Percentiles rank a stretch among this genome's conserved stretches.
These are phyloP conservation scores for Apotomis turbidana DNA, from an alignment of 2,888 invertebrate genomes.

Conservation along the genomic window DNA sequence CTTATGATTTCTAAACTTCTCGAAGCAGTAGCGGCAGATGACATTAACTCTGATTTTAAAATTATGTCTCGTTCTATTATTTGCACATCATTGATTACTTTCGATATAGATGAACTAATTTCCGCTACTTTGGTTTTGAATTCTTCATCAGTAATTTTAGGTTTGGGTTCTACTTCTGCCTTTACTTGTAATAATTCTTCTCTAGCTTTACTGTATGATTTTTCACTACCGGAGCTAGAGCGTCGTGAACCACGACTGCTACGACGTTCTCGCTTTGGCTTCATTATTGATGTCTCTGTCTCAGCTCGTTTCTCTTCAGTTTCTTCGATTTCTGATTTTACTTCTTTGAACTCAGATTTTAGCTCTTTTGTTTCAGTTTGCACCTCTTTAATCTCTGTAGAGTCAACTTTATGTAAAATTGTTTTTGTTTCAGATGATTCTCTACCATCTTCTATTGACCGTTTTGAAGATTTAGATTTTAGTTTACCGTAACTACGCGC, in stretches of 20 bases:
- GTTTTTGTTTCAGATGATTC: conserved; percentile 67
- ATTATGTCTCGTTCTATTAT: conserved; percentile 86
- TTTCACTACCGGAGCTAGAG: conserved; percentile 79
- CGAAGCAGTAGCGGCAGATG: conserved; percentile 86
- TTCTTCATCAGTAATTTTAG: conserved; percentile 55
- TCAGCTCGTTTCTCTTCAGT: conserved; percentile 47
- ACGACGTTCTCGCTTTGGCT: conserved; percentile 66
- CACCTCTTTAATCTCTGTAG: conserved; percentile 7
- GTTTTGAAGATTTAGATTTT: conserved; percentile 67
- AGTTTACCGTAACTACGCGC: conserved; percentile 84
- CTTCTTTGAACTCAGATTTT: conserved; percentile 8
- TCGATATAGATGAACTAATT: conserved; percentile 66
- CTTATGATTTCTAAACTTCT: conserved; percentile 86
- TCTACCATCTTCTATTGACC: conserved; percentile 63
- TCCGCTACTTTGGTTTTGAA: conserved; percentile 58
- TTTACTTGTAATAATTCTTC: conserved; percentile 63
- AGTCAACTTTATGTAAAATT: conserved; percentile 65
- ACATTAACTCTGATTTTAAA: conserved; percentile 86
- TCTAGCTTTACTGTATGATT: conserved; percentile 67
- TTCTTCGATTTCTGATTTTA: conserved; percentile 1
- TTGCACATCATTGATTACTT: conserved; percentile 82
- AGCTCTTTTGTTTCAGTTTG: conserved; percentile 18
- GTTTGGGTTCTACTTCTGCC: conserved; percentile 46
- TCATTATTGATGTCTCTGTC: conserved; percentile 49
- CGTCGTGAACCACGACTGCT: conserved; percentile 74